These are phyloP conservation scores for Conistra vaccinii DNA, from an alignment of 2,888 invertebrate genomes.

Conservation along the genomic window DNA sequence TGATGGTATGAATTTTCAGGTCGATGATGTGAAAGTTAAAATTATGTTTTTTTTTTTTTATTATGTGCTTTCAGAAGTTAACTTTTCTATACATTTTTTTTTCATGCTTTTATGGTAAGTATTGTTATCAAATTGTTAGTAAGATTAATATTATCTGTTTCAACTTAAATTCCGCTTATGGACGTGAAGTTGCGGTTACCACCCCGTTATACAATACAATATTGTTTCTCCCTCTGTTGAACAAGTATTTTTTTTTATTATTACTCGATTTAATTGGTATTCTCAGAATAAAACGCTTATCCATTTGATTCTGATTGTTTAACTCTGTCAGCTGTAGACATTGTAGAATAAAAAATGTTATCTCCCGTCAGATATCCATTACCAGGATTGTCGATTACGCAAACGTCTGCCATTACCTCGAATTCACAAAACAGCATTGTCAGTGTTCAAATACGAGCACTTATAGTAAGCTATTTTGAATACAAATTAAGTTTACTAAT, in stretches of 20 bases:
- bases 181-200: not conserved
- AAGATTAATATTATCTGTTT: not conserved
- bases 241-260: not conserved
- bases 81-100: not conserved
- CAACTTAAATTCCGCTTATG: not conserved
- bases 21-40: slow-evolving; percentile 1
- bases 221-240: not conserved
- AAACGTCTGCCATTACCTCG: slow-evolving; percentile 22
- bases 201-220: not conserved
- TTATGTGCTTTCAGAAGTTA: not conserved
- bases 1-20: slow-evolving; percentile 28
- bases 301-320: slow-evolving; percentile 19
- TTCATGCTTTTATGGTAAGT: not conserved
- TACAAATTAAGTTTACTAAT: slow-evolving; percentile 72
- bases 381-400: slow-evolving; percentile 40
- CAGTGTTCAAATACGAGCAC: slow-evolving; percentile 39
- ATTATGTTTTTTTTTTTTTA: not conserved
- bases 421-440: slow-evolving; percentile 34
- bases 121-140: not conserved
- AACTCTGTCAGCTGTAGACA: not conserved
- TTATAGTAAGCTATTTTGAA: slow-evolving; percentile 32
- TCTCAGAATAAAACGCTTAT: not conserved
- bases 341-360: slow-evolving; percentile 20
- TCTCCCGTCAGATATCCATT: slow-evolving; percentile 50
- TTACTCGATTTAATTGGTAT: not conserved